Evolutionary conservation across 2,797 vertebrate species (phyloP).

Genomic region (Halcyon chelicuti): DNA sequence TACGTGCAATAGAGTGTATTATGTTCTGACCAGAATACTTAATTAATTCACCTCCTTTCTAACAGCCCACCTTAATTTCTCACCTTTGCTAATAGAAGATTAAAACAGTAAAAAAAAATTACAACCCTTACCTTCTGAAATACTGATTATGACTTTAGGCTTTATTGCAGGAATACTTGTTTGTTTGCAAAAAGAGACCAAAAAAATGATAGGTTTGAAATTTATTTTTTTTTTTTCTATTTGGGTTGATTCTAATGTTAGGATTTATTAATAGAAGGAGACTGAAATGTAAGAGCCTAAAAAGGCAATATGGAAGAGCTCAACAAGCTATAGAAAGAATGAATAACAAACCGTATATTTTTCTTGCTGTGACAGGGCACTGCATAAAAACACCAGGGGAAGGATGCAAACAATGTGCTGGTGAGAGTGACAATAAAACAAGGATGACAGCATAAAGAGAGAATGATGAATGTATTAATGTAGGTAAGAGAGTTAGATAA

Average conservation of each 20-base stretch:
- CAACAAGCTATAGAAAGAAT: constrained; percentile 23
- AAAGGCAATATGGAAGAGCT: constrained; percentile 40
- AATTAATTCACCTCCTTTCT: not conserved
- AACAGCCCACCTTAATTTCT: not conserved
- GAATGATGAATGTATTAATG: constrained; percentile 59
- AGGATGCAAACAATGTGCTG: constrained; percentile 57
- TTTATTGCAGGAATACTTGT: not conserved
- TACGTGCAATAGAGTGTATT: fast-evolving
- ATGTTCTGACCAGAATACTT: not conserved
- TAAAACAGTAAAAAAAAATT: not conserved
- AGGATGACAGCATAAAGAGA: constrained; percentile 50
- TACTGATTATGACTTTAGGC: not conserved
- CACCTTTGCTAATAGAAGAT: not conserved
- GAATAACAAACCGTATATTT: constrained; percentile 68
- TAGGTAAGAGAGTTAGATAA: constrained; percentile 52
- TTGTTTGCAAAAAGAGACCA: not conserved
- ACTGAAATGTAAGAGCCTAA: constrained; percentile 1
- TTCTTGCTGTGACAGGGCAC: constrained; percentile 51
- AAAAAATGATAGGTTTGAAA: not conserved
- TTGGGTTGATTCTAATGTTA: not conserved
- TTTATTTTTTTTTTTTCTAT: not conserved
- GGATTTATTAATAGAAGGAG: constrained; percentile 48
- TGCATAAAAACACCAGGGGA: constrained; percentile 60
- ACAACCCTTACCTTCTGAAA: not conserved
- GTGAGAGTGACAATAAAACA: constrained; percentile 57